phyloP scores from a whole-genome alignment of 2,888 invertebrate genomes.

The Atrina japonica region DNA sequence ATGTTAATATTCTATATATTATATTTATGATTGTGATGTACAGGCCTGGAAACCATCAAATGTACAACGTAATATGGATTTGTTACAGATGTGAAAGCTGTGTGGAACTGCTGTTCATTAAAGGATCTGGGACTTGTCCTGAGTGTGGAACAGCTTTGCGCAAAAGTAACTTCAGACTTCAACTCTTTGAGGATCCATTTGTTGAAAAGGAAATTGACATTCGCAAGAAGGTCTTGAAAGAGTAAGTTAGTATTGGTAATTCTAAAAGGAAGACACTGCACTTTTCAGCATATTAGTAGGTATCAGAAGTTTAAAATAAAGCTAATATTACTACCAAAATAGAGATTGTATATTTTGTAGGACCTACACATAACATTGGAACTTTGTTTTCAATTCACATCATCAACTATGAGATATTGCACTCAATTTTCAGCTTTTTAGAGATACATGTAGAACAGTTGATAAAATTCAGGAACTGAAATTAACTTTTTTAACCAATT shows the following conservation, averaged over 20 bases:
- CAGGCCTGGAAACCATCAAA: neutral
- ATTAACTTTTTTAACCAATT: no score
- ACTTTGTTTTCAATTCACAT: no score
- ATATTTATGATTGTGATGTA: no score
- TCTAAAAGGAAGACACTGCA: neutral
- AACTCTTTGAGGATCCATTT: constrained; percentile 96
- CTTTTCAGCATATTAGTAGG: neutral
- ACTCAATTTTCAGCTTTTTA: no score
- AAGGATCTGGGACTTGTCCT: constrained; percentile 96
- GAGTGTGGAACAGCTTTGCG: constrained; percentile 94
- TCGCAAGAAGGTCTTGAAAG: constrained; percentile 88
- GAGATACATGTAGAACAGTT: no score
- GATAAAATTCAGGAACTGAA: no score
- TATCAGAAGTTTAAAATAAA: neutral
- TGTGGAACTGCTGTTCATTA: constrained; percentile 96
- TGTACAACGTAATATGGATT: neutral
- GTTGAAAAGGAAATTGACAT: constrained; percentile 99
- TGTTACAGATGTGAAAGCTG: constrained; percentile 92
- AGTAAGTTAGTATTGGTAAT: constrained; percentile 66
- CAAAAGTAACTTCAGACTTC: constrained; percentile 94
- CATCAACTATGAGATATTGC: no score
- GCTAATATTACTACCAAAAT: neutral
- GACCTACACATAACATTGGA: no score
- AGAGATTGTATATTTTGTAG: neutral
- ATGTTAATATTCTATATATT: no score